phyloP scores from a whole-genome alignment of 2,888 invertebrate genomes.

The Acrobasis consociella region DNA sequence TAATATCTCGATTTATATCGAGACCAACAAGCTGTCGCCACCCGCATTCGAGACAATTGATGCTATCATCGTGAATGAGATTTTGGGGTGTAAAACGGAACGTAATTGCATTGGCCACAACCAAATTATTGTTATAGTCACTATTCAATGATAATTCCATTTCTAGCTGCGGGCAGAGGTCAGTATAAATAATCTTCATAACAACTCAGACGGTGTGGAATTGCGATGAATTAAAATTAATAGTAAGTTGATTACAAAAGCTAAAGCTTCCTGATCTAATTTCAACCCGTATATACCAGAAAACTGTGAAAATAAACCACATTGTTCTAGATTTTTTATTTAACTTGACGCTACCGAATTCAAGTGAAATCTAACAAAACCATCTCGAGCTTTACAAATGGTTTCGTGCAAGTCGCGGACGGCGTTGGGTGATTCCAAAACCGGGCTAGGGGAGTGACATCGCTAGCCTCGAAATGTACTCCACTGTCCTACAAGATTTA shows the following conservation, averaged over 20 bases:
- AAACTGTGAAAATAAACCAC: background rate
- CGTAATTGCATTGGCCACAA: conserved; percentile 79
- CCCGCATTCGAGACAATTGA: conserved; percentile 81
- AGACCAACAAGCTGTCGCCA: conserved; percentile 75
- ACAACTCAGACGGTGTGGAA: background rate
- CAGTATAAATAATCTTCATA: conserved; percentile 25
- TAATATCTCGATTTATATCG: conserved; percentile 73
- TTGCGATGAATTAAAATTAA: conserved; percentile 9
- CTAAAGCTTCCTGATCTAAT: background rate
- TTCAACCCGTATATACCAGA: background rate
- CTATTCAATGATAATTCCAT: conserved; percentile 76
- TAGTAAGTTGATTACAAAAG: conserved; percentile 3
- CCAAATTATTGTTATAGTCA: conserved; percentile 74
- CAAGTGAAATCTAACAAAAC: conserved; percentile 22
- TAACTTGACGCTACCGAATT: background rate
- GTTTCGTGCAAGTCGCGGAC: conserved; percentile 42
- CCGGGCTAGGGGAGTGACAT: conserved; percentile 55
- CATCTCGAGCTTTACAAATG: conserved; percentile 39
- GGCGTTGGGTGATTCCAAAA: conserved; percentile 50
- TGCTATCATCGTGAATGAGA: conserved; percentile 80
- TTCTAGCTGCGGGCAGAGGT: conserved; percentile 66
- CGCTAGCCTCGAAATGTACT: conserved; percentile 68
- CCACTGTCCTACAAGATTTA: conserved; percentile 76
- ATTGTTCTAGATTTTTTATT: background rate
- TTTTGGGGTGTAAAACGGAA: conserved; percentile 74